Evolutionary conservation across 1,140 invertebrate genomes (phyloP).

Genomic region (Papilio glaucus): DNA sequence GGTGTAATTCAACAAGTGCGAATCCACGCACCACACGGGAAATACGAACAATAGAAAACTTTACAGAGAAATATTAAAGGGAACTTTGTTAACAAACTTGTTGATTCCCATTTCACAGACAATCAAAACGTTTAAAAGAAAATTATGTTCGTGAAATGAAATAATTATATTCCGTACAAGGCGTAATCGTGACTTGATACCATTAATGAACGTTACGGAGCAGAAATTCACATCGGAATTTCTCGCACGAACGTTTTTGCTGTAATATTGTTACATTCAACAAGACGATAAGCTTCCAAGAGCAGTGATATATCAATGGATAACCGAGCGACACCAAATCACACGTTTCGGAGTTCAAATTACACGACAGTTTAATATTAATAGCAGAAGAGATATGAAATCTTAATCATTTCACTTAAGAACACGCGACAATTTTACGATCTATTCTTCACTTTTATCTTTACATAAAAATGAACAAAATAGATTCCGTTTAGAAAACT

Average conservation of each 20-base stretch:
- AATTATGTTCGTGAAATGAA: conserved; percentile 24
- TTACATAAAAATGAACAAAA: no score
- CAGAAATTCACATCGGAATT: conserved; percentile 25
- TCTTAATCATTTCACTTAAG: no score
- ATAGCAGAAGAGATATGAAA: no score
- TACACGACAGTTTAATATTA: no score
- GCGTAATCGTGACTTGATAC: conserved; percentile 27
- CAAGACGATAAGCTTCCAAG: conserved; percentile 7
- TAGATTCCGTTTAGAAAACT: no score
- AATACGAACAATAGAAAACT: background rate
- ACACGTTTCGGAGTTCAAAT: no score
- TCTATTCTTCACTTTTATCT: no score
- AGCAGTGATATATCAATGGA: conserved; percentile 4
- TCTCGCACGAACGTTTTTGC: conserved; percentile 10
- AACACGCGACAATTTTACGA: no score
- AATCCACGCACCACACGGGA: background rate
- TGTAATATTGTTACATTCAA: conserved; percentile 14
- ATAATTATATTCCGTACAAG: conserved; percentile 24
- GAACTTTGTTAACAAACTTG: conserved; percentile 24
- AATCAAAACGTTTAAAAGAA: conserved; percentile 22
- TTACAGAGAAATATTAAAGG: conserved; percentile 12
- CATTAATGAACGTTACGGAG: conserved; percentile 15
- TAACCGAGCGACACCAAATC: background rate
- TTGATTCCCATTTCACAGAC: conserved; percentile 29
- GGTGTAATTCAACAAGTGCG: conserved; percentile 9